Base-by-base conservation (phyloP, 1,140 invertebrate species). In the Papilio polyxenes region DNA sequence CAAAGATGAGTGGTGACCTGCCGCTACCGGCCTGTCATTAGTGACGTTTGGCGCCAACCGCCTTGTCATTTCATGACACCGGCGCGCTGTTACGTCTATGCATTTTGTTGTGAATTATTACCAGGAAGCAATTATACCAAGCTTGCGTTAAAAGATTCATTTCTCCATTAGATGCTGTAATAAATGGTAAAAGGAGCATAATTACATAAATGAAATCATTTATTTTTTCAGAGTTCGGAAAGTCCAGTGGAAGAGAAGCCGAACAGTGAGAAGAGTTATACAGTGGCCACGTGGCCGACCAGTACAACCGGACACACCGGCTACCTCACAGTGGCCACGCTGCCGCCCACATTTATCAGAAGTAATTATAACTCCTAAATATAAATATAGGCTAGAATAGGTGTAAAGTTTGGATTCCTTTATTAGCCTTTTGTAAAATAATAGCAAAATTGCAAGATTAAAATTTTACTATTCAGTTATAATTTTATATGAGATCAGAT, bases 281-380 rank as follows among this genome's bases (percentile, higher is more conserved):
- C 97, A 62, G 97, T 97, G 53, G 96, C 96, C 0, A 92, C 96
- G 8, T 96, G 97, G 83, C 96, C 97, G 40, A 85, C 95, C 81
- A 95, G 95, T 82, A 96, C 96, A 90, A 97, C 98, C 13, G 98
- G 98, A 0, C 98, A 99, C 94, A 99, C 98, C 44, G 98, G 98
- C 10, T 99, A 98, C 95, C 95, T 99, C 53, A 99, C 98, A 37
- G 98, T 99, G 92, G 98, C 98, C 7, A 97, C 98, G 4, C 93
- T 98, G 80, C 97, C 97, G 40, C 97, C 97, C 2, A 83, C 92
- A 37, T 91, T 90, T 74, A 72, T 86, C 11, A 85, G 89, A 83
- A 87, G 91, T 92, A 85, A 85, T 84, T 83, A 56, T 78, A 79
- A 78, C 40, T 44, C 51, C 15, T n/a, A 72, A 75, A 59, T 11